These are phyloP conservation scores for Mola mola DNA, from an alignment of 2,113 vertebrate species.

Conservation along the genomic window DNA sequence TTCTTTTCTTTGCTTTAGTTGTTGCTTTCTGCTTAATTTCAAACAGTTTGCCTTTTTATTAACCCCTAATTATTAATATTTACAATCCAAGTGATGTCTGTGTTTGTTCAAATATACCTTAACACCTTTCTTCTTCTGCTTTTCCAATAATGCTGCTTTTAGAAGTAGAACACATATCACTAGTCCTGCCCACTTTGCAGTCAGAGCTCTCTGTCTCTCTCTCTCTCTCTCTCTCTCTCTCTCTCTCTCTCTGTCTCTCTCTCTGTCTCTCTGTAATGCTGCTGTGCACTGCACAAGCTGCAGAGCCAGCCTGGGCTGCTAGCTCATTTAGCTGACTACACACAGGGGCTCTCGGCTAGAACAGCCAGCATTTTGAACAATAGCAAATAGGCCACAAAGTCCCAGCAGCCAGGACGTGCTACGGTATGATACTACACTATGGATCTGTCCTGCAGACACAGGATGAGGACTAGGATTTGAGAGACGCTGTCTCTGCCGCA, in stretches of 20 bases:
- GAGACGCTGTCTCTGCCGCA: slow-evolving; percentile 48
- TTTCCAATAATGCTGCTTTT: slow-evolving; percentile 52
- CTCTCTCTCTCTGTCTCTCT: slow-evolving; percentile 9
- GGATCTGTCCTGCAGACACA: slow-evolving; percentile 24
- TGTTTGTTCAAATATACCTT: not conserved
- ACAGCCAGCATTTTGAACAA: slow-evolving; percentile 22
- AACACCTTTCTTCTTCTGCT: not conserved
- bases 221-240: slow-evolving; percentile 6
- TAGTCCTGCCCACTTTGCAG: slow-evolving; percentile 72
- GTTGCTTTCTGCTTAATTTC: not conserved
- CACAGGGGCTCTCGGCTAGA: slow-evolving; percentile 22
- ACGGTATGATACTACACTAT: not conserved
- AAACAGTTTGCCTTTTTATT: no score
- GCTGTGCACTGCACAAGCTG: slow-evolving; percentile 48
- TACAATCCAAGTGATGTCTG: no score
- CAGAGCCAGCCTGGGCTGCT: slow-evolving; percentile 46
- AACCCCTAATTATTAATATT: no score
- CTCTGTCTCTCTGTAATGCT: slow-evolving; percentile 42
- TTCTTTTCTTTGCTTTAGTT: not conserved
- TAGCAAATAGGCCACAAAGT: slow-evolving; percentile 20
- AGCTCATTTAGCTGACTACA: slow-evolving; percentile 64
- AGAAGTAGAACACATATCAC: slow-evolving; percentile 32
- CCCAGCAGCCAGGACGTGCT: slow-evolving; percentile 20
- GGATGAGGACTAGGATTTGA: slow-evolving; percentile 34
- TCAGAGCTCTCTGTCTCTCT: slow-evolving; percentile 19